These are phyloP conservation scores for Macrotrachela quadricornifera DNA, from an alignment of 1,140 invertebrate species.

Conservation along the genomic window DNA sequence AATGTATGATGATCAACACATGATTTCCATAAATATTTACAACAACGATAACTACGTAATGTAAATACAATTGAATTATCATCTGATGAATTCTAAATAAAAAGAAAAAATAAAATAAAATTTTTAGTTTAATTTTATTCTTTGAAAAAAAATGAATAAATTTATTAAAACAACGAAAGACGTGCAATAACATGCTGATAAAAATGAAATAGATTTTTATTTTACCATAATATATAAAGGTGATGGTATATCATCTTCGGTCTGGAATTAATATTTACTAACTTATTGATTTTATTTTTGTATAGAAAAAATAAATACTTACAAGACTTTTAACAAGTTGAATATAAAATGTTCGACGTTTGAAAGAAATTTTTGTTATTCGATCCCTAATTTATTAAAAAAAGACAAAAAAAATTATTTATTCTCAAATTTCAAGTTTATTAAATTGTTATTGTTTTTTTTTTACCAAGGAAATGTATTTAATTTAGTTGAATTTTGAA, in stretches of 20 bases:
- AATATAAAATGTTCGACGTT: slow-evolving; percentile 91
- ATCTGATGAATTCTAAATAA: slow-evolving; percentile 61
- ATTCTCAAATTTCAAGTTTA: too few species aligned
- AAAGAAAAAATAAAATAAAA: slow-evolving; percentile 2
- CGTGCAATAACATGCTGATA: too few species aligned
- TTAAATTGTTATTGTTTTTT: too few species aligned
- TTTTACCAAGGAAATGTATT: slow-evolving; percentile 66
- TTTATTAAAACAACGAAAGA: too few species aligned
- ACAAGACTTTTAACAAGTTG: slow-evolving; percentile 71
- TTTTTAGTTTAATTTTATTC: too few species aligned
- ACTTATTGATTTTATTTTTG: too few species aligned
- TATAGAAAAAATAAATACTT: slow-evolving; percentile 21
- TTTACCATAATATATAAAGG: too few species aligned
- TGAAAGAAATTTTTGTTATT: slow-evolving; percentile 97
- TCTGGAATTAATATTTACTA: too few species aligned
- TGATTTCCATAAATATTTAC: slow-evolving; percentile 84
- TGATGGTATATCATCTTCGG: too few species aligned
- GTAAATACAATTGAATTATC: slow-evolving; percentile 81
- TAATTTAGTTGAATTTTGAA: slow-evolving; percentile 72
- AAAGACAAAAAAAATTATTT: background rate
- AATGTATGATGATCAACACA: slow-evolving; percentile 96
- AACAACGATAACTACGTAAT: slow-evolving; percentile 69
- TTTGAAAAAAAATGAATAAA: too few species aligned
- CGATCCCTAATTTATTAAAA: slow-evolving; percentile 56
- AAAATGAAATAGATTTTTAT: too few species aligned